Conservation (phyloP, 2,888 invertebrate genomes). For the Synergus laeviventris region DNA sequence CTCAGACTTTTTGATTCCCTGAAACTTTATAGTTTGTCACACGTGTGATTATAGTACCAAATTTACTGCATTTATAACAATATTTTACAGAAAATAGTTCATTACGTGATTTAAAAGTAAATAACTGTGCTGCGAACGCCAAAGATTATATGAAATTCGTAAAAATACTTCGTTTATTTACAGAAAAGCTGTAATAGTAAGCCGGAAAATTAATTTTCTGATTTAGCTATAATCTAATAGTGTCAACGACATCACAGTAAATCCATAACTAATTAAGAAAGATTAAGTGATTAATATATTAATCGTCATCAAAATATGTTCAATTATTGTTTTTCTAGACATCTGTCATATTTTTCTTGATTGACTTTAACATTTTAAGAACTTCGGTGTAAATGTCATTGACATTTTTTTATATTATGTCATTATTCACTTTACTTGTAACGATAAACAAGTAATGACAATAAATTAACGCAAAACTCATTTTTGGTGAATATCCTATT, state of each 20-base stretch:
- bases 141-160: background rate
- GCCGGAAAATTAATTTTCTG: conserved; percentile 1
- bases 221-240: no score
- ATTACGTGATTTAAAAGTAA: background rate
- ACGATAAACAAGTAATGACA: background rate
- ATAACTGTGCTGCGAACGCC: background rate
- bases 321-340: background rate
- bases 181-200: background rate
- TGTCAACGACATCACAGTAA: background rate
- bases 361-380: background rate
- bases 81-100: background rate
- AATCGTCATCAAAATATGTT: background rate
- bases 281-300: background rate
- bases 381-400: background rate
- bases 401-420: background rate
- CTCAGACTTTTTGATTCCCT: background rate
- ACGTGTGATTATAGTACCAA: conserved; percentile 14
- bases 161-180: background rate
- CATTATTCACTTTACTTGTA: background rate
- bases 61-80: background rate
- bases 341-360: background rate
- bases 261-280: conserved; percentile 7
- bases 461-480: background rate
- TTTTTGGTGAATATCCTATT: background rate
- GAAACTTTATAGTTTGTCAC: background rate